Conservation (phyloP, 30 jellyfish, hydroid and myxozoan species). For the Turritopsis dohrnii region DNA sequence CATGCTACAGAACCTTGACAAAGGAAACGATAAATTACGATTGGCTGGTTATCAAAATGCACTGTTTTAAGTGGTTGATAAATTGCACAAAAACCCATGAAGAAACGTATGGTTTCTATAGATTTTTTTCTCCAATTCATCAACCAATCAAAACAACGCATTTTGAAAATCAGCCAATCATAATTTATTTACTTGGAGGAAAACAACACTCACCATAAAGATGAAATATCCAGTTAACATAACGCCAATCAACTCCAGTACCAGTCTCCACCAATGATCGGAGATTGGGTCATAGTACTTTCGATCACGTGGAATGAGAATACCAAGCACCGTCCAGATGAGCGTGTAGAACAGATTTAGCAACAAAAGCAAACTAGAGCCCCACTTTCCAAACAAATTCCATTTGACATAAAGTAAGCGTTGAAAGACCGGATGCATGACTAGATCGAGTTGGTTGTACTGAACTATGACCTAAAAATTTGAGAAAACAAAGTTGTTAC, state of each 20-base stretch:
- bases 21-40: too few species aligned
- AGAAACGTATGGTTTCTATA: too few species aligned
- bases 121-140: too few species aligned
- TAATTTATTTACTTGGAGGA: too few species aligned
- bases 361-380: conserved; percentile 49
- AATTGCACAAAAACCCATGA: too few species aligned
- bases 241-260: conserved; percentile 72
- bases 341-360: conserved; percentile 79
- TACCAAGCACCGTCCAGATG: conserved; percentile 91
- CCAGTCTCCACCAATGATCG: conserved; percentile 79
- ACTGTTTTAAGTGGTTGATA: too few species aligned
- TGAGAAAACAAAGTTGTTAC: neutral
- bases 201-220: conserved; percentile 48
- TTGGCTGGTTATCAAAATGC: too few species aligned
- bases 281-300: conserved; percentile 56
- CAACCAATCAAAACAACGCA: too few species aligned
- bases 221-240: conserved; percentile 67
- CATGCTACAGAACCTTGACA: too few species aligned
- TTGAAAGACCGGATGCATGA: conserved; percentile 96
- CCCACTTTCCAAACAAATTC: conserved; percentile 80
- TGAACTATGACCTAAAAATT: conserved; percentile 66
- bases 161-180: too few species aligned
- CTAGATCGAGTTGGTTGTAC: conserved; percentile 88
- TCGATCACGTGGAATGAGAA: conserved; percentile 75
- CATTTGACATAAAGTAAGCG: conserved; percentile 80